Evolutionary conservation across 2,888 invertebrate species (phyloP).

Genomic region (Leistus spinibarbis): DNA sequence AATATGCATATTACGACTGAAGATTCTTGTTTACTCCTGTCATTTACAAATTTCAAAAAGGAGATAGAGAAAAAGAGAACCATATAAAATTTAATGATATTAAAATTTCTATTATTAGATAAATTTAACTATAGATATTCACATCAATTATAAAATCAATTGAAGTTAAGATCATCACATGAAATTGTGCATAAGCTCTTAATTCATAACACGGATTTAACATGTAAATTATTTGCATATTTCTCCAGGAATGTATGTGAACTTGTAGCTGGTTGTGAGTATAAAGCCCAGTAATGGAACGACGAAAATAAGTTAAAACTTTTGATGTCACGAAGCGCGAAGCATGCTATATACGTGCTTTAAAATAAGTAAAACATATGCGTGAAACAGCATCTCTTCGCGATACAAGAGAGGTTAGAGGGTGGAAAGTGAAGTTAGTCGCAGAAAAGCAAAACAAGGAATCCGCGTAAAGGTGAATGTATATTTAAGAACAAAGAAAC

Average conservation of each 20-base stretch:
- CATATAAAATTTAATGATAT: no score
- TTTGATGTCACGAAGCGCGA: neutral
- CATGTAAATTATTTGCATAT: neutral
- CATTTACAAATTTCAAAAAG: no score
- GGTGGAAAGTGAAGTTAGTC: neutral
- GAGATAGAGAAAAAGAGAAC: no score
- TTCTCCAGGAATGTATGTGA: neutral
- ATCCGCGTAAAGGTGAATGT: neutral
- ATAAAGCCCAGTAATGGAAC: neutral
- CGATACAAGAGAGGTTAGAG: neutral
- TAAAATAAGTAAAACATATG: constrained; percentile 5
- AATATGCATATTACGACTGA: no score
- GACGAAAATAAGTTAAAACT: neutral
- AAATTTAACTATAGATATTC: no score
- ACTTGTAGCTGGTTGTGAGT: neutral
- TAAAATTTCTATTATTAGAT: no score
- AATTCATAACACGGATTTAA: neutral
- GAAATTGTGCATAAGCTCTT: neutral
- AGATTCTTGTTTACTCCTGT: no score
- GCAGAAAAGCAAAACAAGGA: neutral
- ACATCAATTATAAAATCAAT: neutral
- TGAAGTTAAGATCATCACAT: neutral
- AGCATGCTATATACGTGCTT: neutral
- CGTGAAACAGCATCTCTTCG: neutral
- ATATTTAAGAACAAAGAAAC: neutral